These are phyloP conservation scores for mouse (Mus musculus) DNA, from an alignment of 2,113 vertebrate species.

Conservation along the genomic window GRCm39 chr17:65109501-65110000, in stretches of 20 bases:
- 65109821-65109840: slow-evolving; percentile 1
- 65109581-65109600: not conserved
- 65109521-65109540: not conserved
- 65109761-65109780: slow-evolving; percentile 75
- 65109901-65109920: slow-evolving; percentile 66
- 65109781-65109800: slow-evolving; percentile 60
- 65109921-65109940: slow-evolving; percentile 66
- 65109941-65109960: slow-evolving; percentile 55
- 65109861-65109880: not conserved
- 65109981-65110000: slow-evolving; percentile 30
- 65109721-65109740: slow-evolving; percentile 72
- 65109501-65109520: slow-evolving; percentile 40
- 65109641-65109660: not conserved
- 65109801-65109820: not conserved
- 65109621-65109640: slow-evolving; percentile 6
- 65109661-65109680: slow-evolving; percentile 41
- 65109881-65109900: not conserved
- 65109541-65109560: not conserved
- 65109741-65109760: slow-evolving; percentile 74
- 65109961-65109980: slow-evolving; percentile 52
- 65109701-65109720: slow-evolving; percentile 31
- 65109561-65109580: not conserved
- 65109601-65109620: not conserved
- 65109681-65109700: not conserved
- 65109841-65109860: not conserved